Conservation (phyloP, 2,797 vertebrate genomes). For the Gymnocypris eckloni region DNA sequence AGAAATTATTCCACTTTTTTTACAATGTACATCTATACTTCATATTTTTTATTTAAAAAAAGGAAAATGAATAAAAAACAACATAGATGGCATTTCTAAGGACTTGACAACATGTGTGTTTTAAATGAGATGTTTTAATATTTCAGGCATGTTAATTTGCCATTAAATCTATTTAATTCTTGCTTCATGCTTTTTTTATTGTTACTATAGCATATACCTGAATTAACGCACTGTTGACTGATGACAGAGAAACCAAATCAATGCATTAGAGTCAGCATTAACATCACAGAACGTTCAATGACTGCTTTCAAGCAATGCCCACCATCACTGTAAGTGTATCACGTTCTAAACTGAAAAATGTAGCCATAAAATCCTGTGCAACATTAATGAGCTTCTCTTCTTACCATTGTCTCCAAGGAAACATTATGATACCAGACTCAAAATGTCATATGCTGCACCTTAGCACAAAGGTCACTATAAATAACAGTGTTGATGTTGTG, state of each 20-base stretch:
- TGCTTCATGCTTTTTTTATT: background rate
- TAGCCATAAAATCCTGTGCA: constrained; percentile 45
- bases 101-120: background rate
- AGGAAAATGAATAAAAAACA: background rate
- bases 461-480: constrained; percentile 46
- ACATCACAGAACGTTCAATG: constrained; percentile 42
- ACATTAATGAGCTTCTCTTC: constrained; percentile 58
- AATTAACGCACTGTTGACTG: constrained; percentile 22
- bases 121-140: background rate
- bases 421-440: constrained; percentile 38
- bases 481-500: too few relatives aligned
- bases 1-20: background rate
- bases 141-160: background rate
- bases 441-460: constrained; percentile 54
- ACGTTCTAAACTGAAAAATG: constrained; percentile 49
- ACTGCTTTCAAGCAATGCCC: constrained; percentile 46
- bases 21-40: background rate
- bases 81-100: background rate
- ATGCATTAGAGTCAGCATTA: constrained; percentile 56
- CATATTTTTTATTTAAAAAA: background rate
- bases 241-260: constrained; percentile 54
- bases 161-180: background rate
- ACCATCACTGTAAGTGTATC: constrained; percentile 51
- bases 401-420: constrained; percentile 49
- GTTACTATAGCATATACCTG: constrained; percentile 1